Conservation (phyloP, 2,888 invertebrate species). For the Drosophila austrosaltans region DNA sequence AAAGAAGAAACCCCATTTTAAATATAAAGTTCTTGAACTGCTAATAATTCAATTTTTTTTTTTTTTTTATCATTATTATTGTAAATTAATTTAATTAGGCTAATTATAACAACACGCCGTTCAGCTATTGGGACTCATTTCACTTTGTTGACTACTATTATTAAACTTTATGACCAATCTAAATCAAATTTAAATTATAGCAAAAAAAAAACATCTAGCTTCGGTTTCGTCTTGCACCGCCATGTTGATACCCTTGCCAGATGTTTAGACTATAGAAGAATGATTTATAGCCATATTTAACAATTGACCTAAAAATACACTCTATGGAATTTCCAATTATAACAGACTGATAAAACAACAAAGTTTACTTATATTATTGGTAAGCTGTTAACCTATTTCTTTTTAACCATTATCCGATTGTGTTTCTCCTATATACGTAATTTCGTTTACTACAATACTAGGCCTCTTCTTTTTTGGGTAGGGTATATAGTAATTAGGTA, state of each 20-base stretch:
- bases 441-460: too few species aligned
- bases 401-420: too few species aligned
- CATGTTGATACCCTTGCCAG: background rate
- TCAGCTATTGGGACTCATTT: background rate
- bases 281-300: too few species aligned
- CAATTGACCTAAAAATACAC: too few species aligned
- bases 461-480: background rate
- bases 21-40: background rate
- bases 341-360: too few species aligned
- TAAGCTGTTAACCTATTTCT: too few species aligned
- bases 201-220: background rate
- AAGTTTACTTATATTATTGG: too few species aligned
- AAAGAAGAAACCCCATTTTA: background rate
- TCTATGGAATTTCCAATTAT: too few species aligned
- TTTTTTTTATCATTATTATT: background rate
- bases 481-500: background rate
- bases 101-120: background rate
- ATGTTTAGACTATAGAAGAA: too few species aligned
- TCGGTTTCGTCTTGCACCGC: background rate
- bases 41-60: background rate
- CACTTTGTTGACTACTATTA: background rate
- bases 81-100: slow-evolving; percentile 2
- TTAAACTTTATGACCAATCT: background rate
- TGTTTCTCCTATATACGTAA: too few species aligned
- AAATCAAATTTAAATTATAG: background rate